Percentiles rank a stretch among this genome's conserved stretches.
These are phyloP conservation scores for Callochromis pleurospilus DNA, from an alignment of 2,113 vertebrate species.

Conservation along the genomic window DNA sequence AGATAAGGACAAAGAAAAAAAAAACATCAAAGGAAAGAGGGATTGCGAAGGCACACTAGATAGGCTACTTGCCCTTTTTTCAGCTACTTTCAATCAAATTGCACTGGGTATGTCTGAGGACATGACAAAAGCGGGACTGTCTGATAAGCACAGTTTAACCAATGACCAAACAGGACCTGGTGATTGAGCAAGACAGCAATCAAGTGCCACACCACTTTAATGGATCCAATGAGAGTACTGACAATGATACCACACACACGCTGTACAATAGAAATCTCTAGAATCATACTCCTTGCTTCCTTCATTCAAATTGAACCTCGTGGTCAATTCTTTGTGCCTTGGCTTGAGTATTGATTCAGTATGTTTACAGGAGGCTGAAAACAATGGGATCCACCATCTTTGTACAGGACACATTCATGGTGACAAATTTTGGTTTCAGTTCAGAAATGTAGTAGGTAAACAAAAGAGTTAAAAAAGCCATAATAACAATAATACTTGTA, in stretches of 20 bases:
- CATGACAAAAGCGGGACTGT: constrained; percentile 21
- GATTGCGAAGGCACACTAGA: constrained; percentile 74
- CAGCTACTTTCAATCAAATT: constrained; percentile 61
- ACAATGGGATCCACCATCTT: constrained; percentile 33
- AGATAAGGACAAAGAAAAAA: constrained; percentile 55
- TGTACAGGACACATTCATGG: constrained; percentile 69
- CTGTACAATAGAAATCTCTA: constrained; percentile 2
- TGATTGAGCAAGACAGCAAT: constrained; percentile 55
- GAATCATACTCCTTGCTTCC: constrained; percentile 18
- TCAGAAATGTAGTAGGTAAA: constrained; percentile 47
- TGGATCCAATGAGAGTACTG: constrained; percentile 46
- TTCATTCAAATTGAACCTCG: constrained; percentile 36
- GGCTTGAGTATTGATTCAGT: constrained; percentile 36
- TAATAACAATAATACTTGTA: not conserved
- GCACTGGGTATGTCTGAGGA: constrained; percentile 26
- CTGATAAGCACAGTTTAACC: constrained; percentile 6
- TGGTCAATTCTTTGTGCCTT: constrained; percentile 52
- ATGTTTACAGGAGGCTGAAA: constrained; percentile 16
- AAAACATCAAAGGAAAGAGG: constrained; percentile 53
- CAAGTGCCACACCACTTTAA: constrained; percentile 39
- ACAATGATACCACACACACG: constrained; percentile 35
- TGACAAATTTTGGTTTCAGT: constrained; percentile 67
- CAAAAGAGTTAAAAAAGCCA: constrained; percentile 19
- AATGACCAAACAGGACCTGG: constrained; percentile 16
- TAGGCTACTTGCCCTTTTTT: constrained; percentile 65